A percentile compares a stretch with the other conserved stretches of the same genome.
Evolutionary conservation across 2,888 invertebrate genomes (phyloP).

Genomic region (Conus canariensis): DNA sequence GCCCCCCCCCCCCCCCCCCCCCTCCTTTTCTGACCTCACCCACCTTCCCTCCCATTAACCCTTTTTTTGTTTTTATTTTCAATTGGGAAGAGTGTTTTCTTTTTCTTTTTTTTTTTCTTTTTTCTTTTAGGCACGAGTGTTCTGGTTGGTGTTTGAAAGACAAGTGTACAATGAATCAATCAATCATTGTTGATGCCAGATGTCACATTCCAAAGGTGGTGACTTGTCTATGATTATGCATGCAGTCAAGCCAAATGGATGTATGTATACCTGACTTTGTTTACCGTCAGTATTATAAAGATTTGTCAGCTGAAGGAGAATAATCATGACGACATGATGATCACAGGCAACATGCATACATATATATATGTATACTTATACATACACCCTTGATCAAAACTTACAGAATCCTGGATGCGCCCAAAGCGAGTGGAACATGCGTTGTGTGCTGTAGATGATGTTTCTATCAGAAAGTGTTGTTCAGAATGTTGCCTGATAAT

Average conservation of each 20-base stretch:
- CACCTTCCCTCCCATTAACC: no score
- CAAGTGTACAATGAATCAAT: no score
- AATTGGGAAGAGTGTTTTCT: no score
- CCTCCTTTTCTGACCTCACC: no score
- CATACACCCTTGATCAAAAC: not conserved
- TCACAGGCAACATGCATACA: no score
- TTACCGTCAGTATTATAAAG: not conserved
- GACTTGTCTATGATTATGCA: not conserved
- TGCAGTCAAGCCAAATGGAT: not conserved
- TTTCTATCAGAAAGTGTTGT: not conserved
- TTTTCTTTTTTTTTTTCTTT: no score
- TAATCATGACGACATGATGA: not conserved
- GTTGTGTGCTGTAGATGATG: not conserved
- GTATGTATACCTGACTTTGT: not conserved
- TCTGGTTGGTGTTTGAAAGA: no score
- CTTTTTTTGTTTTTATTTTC: no score
- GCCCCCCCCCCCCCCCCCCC: no score
- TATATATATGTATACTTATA: no score
- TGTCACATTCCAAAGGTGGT: slow-evolving; percentile 1
- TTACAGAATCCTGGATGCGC: not conserved
- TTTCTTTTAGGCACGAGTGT: no score
- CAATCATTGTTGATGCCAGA: not conserved
- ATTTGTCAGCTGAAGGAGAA: no score
- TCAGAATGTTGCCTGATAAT: not conserved
- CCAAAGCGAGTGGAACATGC: not conserved